A percentile compares a stretch with the other conserved stretches of the same genome.
Evolutionary conservation across 2,797 vertebrate species (phyloP).

Genomic region (Picus viridis): DNA sequence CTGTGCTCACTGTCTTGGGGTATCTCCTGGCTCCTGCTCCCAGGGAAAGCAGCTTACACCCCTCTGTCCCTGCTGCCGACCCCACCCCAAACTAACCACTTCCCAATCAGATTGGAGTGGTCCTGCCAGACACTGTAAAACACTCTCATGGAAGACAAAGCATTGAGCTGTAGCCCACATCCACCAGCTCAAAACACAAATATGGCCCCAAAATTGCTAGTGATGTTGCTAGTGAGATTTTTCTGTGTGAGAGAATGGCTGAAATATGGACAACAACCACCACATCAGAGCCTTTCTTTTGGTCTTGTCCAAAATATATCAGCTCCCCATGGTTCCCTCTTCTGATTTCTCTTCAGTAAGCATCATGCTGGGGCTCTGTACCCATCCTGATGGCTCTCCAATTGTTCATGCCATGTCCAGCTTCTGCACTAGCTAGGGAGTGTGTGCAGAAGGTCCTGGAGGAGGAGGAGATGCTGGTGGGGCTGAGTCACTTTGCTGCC

Average conservation of each 20-base stretch:
- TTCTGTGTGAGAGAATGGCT: fast-evolving
- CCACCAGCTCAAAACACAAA: background rate
- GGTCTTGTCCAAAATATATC: background rate
- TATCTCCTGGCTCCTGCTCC: background rate
- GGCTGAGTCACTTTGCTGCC: background rate
- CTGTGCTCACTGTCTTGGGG: background rate
- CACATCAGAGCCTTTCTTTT: background rate
- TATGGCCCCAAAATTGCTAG: background rate
- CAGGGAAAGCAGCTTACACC: conserved; percentile 7
- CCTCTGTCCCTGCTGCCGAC: background rate
- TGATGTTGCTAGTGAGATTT: background rate
- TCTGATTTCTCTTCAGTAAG: background rate
- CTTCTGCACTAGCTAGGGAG: fast-evolving
- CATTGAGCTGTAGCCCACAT: background rate
- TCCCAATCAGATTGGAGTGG: background rate
- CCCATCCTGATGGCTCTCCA: background rate
- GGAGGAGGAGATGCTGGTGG: background rate
- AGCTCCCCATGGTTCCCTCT: fast-evolving
- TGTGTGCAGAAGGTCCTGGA: background rate
- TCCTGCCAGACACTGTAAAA: background rate
- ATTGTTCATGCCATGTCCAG: fast-evolving
- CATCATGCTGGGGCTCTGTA: background rate
- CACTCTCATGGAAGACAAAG: background rate
- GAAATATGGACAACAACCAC: background rate
- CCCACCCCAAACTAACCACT: background rate